These are phyloP conservation scores for Anagyrus pseudococci DNA, from an alignment of 2,888 invertebrate genomes.

Conservation along the genomic window DNA sequence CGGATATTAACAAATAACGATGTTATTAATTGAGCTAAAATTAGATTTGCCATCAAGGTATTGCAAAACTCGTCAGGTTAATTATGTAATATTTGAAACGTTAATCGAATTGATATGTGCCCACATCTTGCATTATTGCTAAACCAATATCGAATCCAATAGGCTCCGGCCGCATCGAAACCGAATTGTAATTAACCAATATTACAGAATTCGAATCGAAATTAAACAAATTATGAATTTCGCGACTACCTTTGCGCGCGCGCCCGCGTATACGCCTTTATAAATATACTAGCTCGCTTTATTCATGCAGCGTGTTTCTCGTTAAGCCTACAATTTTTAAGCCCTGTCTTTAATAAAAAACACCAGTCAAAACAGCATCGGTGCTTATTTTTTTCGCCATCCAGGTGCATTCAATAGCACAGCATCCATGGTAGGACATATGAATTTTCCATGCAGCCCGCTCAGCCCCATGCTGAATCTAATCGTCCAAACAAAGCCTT, in stretches of 20 bases:
- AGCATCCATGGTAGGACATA: constrained; percentile 14
- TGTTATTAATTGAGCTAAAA: neutral
- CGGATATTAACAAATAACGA: neutral
- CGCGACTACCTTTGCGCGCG: too few species aligned
- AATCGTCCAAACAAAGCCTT: constrained; percentile 27
- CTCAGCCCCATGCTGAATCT: constrained; percentile 21
- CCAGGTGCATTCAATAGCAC: neutral
- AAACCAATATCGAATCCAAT: constrained; percentile 23
- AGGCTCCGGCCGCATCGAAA: constrained; percentile 14
- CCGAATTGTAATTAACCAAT: constrained; percentile 29
- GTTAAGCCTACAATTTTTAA: too few species aligned
- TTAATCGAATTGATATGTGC: neutral
- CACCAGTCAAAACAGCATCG: too few species aligned
- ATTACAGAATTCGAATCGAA: too few species aligned
- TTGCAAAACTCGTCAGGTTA: constrained; percentile 6
- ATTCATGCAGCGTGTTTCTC: too few species aligned
- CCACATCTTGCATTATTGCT: constrained; percentile 9
- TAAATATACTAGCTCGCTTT: too few species aligned
- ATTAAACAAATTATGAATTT: too few species aligned
- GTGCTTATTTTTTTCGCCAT: too few species aligned
- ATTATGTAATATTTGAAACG: constrained; percentile 13
- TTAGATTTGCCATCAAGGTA: neutral
- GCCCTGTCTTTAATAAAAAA: too few species aligned
- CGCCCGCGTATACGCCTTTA: too few species aligned
- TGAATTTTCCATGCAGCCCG: constrained; percentile 22